These are phyloP conservation scores for Platerodrilus igneus DNA, from an alignment of 2,888 invertebrate species.

Conservation along the genomic window DNA sequence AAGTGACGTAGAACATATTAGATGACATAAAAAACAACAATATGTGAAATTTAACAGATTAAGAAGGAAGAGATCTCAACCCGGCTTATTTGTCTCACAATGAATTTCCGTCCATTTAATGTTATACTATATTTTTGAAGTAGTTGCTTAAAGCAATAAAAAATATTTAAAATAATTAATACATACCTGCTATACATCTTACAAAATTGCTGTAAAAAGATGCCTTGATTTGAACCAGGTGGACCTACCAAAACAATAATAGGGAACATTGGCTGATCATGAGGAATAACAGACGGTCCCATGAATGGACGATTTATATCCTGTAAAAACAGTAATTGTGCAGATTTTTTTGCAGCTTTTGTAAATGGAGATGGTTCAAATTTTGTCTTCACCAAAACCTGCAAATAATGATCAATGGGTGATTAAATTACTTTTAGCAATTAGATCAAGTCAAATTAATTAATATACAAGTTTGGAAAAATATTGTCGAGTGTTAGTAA, in stretches of 20 bases:
- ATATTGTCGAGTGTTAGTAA: too few relatives aligned
- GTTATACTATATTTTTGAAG: too few relatives aligned
- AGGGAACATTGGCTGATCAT: constrained; percentile 40
- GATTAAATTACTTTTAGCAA: not conserved
- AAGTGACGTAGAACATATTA: too few relatives aligned
- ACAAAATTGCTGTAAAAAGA: constrained; percentile 36
- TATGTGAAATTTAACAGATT: too few relatives aligned
- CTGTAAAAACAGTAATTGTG: constrained; percentile 39
- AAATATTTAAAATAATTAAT: too few relatives aligned
- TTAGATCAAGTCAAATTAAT: too few relatives aligned
- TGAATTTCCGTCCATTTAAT: too few relatives aligned
- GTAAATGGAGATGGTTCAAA: constrained; percentile 38
- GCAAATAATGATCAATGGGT: constrained; percentile 8
- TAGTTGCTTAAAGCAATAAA: too few relatives aligned
- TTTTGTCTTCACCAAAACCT: constrained; percentile 37
- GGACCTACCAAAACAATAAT: constrained; percentile 47
- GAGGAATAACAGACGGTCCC: constrained; percentile 39
- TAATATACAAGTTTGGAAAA: too few relatives aligned
- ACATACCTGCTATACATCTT: constrained; percentile 29
- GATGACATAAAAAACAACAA: too few relatives aligned
- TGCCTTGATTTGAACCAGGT: constrained; percentile 40
- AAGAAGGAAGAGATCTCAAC: too few relatives aligned
- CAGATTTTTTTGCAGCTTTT: constrained; percentile 36
- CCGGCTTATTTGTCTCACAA: too few relatives aligned
- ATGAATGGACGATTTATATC: constrained; percentile 41